Base-by-base conservation (phyloP, 1,140 invertebrate genomes). In the Aphaenogaster floridana region DNA sequence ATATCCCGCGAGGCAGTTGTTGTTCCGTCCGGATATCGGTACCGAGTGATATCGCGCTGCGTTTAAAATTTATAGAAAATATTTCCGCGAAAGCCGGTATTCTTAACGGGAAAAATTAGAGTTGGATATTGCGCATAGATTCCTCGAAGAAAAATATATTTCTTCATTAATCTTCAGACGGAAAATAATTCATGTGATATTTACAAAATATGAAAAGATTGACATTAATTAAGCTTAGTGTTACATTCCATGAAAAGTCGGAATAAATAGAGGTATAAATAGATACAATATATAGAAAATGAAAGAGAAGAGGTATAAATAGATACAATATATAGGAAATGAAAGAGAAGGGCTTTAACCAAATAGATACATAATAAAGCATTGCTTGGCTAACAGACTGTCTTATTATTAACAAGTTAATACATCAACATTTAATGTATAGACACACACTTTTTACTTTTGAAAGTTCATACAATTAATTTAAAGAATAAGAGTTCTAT, bases 1-100 rank as follows among this genome's bases (percentile, higher is more conserved):
- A 87, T 85, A 81, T 87, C 50, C 68, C 42, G 36, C 8, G 57
- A 59, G 64, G 78, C 87, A 90, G 79, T 89, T 85, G 89, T 89
- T 87, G 88, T 90, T 88, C 28, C 48, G 52, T 77, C 21, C 71
- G 61, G 71, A 76, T 64, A 85, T 85, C 71, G 48, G 17, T 78
- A 54, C 15, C 34, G 48, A 79, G 48, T 45, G 45, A 64, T 86
- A 42, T 61, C 48, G 61, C 80, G 54, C 17, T 21, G n/a, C 8
- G 21, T 84, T 28, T 76, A 84, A 76, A 84, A 84, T 63, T 76
- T 76, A 74, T 42, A 76, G 3, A 61, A 74, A 48, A 61, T 21
- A 13, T 57, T 74, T 39, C 11, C 54, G 36, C 68, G 17, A 76
- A 76, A 74, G n/a, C 11, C 9, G 13, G 34, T 21, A 61, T 74